phyloP scores from a whole-genome alignment of 2,113 vertebrate species.

The Hystrix brachyura region DNA sequence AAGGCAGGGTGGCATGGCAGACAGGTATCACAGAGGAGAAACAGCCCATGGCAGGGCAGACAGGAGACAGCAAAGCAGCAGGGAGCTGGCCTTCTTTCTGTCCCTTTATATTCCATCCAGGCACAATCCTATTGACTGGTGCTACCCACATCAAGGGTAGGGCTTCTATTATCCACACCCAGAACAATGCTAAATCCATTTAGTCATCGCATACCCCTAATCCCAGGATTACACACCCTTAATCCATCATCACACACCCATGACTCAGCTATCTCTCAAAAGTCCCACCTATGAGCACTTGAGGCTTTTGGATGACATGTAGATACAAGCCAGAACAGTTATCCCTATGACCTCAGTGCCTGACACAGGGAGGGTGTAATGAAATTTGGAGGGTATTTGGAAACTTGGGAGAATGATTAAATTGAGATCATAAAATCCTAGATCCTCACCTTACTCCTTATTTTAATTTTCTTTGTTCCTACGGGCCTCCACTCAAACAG shows the following conservation, averaged over 20 bases:
- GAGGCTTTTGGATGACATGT: background rate
- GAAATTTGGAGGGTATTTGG: background rate
- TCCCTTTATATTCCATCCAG: background rate
- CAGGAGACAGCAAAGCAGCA: background rate
- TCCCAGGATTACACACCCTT: background rate
- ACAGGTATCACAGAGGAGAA: background rate
- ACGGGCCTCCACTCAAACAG: background rate
- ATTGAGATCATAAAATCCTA: background rate
- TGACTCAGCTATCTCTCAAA: background rate
- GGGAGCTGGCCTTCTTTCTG: background rate
- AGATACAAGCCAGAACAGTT: background rate
- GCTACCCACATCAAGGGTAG: background rate
- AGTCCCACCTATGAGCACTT: background rate
- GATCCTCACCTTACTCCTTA: background rate
- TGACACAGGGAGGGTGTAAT: background rate
- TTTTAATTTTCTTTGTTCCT: conserved; percentile 33
- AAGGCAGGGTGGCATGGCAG: background rate
- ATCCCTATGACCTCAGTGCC: background rate
- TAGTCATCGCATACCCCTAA: background rate
- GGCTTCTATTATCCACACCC: background rate
- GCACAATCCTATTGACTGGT: background rate
- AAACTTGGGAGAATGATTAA: background rate
- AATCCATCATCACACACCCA: background rate
- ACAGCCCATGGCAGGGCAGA: background rate
- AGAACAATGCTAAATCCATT: background rate